These are phyloP conservation scores for Procambarus clarkii DNA, from an alignment of 1,140 invertebrate species.

Conservation along the genomic window DNA sequence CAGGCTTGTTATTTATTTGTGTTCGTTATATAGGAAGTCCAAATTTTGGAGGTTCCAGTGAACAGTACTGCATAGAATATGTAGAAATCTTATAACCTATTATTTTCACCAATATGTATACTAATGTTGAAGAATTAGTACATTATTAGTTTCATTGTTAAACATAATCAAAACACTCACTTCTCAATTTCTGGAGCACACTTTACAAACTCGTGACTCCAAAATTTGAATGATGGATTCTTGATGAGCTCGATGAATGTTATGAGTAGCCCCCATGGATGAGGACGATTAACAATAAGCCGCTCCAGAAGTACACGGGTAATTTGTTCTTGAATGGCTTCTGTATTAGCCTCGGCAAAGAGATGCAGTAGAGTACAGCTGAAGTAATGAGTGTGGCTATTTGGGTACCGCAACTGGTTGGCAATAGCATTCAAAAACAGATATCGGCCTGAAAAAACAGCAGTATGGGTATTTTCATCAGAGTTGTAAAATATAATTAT, in stretches of 20 bases:
- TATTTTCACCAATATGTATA: too few species aligned
- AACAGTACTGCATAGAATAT: too few species aligned
- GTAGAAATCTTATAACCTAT: too few species aligned
- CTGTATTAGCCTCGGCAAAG: slow-evolving; percentile 98
- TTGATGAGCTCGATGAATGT: slow-evolving; percentile 99
- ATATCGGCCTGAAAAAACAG: slow-evolving; percentile 82
- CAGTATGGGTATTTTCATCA: not conserved
- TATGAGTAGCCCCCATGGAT: slow-evolving; percentile 98
- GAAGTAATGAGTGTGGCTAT: slow-evolving; percentile 99
- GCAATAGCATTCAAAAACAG: slow-evolving; percentile 98
- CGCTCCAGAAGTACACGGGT: slow-evolving; percentile 94
- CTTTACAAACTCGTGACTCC: slow-evolving; percentile 98
- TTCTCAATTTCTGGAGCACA: slow-evolving; percentile 99
- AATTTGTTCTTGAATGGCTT: slow-evolving; percentile 93
- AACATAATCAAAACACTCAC: slow-evolving; percentile 77
- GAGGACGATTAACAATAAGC: slow-evolving; percentile 97
- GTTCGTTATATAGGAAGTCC: too few species aligned
- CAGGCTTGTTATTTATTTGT: too few species aligned
- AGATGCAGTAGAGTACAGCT: slow-evolving; percentile 97
- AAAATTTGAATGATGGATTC: slow-evolving; percentile 99
- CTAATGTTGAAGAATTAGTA: too few species aligned
- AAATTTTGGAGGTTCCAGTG: too few species aligned
- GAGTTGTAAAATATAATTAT: too few species aligned
- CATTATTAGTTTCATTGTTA: not conserved
- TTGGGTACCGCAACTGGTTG: slow-evolving; percentile 98